Evolutionary conservation across 2,113 vertebrate genomes (phyloP).

Genomic region (Notechis scutatus): DNA sequence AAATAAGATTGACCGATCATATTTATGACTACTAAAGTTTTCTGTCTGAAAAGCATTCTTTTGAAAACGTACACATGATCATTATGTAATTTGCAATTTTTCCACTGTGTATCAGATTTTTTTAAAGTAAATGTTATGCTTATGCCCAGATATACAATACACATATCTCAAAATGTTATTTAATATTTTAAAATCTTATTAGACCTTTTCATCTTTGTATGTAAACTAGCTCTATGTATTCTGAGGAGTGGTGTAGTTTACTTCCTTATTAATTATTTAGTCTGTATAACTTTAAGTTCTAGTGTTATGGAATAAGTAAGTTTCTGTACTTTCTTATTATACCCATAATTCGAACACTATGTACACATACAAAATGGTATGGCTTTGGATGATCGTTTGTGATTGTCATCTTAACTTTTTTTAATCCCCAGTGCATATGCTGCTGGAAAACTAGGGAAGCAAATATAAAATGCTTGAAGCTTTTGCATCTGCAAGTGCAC

Average conservation of each 20-base stretch:
- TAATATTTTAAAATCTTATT: not conserved
- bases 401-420: not conserved
- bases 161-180: not conserved
- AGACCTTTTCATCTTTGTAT: not conserved
- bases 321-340: not conserved
- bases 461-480: not conserved
- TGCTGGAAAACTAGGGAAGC: not conserved
- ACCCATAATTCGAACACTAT: not conserved
- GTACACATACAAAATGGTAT: not conserved
- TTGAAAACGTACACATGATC: not conserved
- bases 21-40: not conserved
- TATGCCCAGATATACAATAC: not conserved
- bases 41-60: slow-evolving; percentile 11
- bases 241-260: not conserved
- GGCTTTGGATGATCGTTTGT: not conserved
- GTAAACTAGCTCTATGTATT: not conserved
- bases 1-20: not conserved
- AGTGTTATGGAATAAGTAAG: not conserved
- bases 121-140: not conserved
- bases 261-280: not conserved
- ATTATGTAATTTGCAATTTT: slow-evolving; percentile 14
- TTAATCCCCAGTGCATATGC: not conserved
- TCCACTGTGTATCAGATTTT: not conserved
- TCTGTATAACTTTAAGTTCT: not conserved
- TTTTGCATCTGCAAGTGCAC: not conserved